Conservation (phyloP, 30 jellyfish, hydroid and myxozoan genomes). For the Pseudorhiza aurosa region DNA sequence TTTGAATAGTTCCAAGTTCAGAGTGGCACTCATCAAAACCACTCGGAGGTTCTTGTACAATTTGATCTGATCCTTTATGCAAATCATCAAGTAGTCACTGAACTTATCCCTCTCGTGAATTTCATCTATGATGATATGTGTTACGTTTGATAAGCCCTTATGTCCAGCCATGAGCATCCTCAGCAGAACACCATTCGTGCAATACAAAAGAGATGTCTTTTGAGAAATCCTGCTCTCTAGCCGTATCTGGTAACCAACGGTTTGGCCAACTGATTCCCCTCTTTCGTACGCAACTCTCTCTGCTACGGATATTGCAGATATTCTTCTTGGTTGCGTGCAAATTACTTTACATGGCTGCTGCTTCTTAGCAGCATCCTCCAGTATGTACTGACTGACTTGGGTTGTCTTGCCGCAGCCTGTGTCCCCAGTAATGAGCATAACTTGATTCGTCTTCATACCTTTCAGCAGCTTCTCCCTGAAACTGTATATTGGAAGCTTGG, state of each 20-base stretch:
- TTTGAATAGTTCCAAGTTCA: slow-evolving; percentile 56
- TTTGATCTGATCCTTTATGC: slow-evolving; percentile 72
- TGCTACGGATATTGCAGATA: slow-evolving; percentile 83
- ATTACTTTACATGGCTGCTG: slow-evolving; percentile 70
- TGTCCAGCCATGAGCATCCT: slow-evolving; percentile 82
- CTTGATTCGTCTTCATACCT: slow-evolving; percentile 60
- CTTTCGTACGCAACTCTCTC: slow-evolving; percentile 85
- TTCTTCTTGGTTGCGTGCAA: slow-evolving; percentile 84
- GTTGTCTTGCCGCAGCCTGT: slow-evolving; percentile 91
- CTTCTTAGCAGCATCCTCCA: slow-evolving; percentile 56
- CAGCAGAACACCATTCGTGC: slow-evolving; percentile 81
- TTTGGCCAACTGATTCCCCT: slow-evolving; percentile 85
- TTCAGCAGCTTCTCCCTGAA: slow-evolving; percentile 55
- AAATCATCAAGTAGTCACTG: slow-evolving; percentile 71
- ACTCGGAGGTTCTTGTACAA: slow-evolving; percentile 67
- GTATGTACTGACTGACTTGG: slow-evolving; percentile 77
- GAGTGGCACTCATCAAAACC: slow-evolving; percentile 77
- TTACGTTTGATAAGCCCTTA: slow-evolving; percentile 53
- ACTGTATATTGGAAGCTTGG: slow-evolving; percentile 62
- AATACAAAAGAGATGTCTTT: slow-evolving; percentile 58
- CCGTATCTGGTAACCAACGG: slow-evolving; percentile 83
- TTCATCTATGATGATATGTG: slow-evolving; percentile 85
- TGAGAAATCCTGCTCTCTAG: slow-evolving; percentile 76
- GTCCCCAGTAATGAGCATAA: slow-evolving; percentile 64
- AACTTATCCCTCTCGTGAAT: slow-evolving; percentile 74